Percentiles rank a stretch among this genome's conserved stretches.
Conservation (phyloP, 30 jellyfish, hydroid and myxozoan genomes). For the Phacellophora camtschatica region DNA sequence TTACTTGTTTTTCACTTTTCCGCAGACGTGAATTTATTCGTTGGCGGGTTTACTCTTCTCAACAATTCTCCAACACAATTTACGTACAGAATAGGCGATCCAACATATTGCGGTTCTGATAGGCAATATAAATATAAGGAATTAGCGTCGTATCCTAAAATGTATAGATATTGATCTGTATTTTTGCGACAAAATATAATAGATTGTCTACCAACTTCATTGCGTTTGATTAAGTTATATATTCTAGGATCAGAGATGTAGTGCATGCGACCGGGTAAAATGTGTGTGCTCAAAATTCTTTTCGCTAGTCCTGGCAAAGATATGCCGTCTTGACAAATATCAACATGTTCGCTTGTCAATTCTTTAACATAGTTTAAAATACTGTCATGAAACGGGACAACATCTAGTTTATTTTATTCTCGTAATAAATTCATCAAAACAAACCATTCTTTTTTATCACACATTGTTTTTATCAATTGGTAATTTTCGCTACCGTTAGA, state of each 20-base stretch:
- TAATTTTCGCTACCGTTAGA: background rate
- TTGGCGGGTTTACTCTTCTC: no score
- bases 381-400: background rate
- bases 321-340: background rate
- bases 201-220: slow-evolving; percentile 27
- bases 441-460: background rate
- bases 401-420: background rate
- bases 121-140: background rate
- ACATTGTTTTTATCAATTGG: background rate
- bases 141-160: slow-evolving; percentile 3
- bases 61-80: background rate
- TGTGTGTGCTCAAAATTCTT: background rate
- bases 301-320: background rate
- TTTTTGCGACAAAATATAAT: background rate
- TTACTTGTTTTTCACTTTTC: no score
- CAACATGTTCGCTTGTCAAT: background rate
- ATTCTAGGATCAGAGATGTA: background rate
- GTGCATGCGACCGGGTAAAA: background rate
- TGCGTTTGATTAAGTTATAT: background rate
- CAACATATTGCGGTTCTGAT: background rate
- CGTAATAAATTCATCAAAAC: background rate
- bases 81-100: background rate
- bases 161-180: background rate
- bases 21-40: no score
- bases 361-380: background rate